These are phyloP conservation scores for Colistium nudipinnis DNA, from an alignment of 2,113 vertebrate genomes.

Conservation along the genomic window DNA sequence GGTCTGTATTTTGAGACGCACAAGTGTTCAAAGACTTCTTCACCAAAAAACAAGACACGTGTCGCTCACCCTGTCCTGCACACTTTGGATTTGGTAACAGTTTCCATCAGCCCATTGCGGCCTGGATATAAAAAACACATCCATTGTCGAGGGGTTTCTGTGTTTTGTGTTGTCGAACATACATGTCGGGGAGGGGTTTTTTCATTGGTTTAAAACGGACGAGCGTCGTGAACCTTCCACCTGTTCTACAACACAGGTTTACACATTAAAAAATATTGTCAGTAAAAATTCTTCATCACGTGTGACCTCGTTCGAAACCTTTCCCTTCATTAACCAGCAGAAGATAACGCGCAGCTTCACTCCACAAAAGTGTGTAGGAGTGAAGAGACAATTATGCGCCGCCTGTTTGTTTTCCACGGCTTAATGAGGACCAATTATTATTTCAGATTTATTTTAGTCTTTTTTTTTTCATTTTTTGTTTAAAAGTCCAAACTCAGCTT, in stretches of 20 bases:
- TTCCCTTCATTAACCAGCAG: constrained; percentile 46
- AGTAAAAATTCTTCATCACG: constrained; percentile 15
- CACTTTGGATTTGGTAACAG: too few relatives aligned
- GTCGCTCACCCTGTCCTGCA: too few relatives aligned
- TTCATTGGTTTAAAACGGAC: constrained; percentile 15
- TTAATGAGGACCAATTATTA: background rate
- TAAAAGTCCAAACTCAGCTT: constrained; percentile 16
- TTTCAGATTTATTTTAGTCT: background rate
- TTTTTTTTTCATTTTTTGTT: constrained; percentile 35
- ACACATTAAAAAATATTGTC: background rate
- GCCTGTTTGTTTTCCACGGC: constrained; percentile 39
- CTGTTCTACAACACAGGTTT: too few relatives aligned
- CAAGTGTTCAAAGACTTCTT: constrained; percentile 27
- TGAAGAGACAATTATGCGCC: constrained; percentile 21
- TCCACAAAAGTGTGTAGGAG: constrained; percentile 46
- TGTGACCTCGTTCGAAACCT: too few relatives aligned
- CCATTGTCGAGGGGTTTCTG: background rate
- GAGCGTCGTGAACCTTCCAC: background rate
- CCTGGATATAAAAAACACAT: background rate
- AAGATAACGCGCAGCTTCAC: constrained; percentile 40
- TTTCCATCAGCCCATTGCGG: background rate
- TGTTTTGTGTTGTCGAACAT: background rate
- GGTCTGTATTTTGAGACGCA: background rate
- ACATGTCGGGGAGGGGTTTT: background rate
- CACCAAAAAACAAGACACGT: background rate